Conservation (phyloP, 1,140 invertebrate species). For the Streblospio benedicti region DNA sequence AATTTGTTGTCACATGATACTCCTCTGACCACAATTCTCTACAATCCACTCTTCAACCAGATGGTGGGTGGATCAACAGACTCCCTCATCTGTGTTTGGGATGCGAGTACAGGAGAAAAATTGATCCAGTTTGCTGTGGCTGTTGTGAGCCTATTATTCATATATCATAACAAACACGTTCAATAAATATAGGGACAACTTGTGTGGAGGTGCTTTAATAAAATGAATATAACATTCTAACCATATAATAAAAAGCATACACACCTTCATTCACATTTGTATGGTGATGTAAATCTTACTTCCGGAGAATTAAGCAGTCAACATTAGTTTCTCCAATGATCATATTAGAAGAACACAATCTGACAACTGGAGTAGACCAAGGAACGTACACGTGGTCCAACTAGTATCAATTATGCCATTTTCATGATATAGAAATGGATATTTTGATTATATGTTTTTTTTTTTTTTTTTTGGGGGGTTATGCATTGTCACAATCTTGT, state of each 20-base stretch:
- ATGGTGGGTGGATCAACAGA: constrained; percentile 6
- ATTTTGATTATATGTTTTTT: not conserved
- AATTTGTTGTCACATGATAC: not conserved
- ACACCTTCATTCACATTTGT: no score
- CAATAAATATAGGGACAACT: no score
- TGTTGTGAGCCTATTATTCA: no score
- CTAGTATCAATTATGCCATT: not conserved
- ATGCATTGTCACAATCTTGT: not conserved
- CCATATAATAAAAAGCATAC: no score
- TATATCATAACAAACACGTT: no score
- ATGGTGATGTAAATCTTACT: no score
- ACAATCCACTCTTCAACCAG: constrained; percentile 18
- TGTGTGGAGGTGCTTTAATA: no score
- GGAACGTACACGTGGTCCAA: no score
- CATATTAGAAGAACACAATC: not conserved
- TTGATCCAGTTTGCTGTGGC: constrained; percentile 9
- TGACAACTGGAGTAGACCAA: constrained; percentile 47
- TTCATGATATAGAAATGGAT: not conserved
- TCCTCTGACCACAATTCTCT: constrained; percentile 8
- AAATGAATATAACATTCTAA: no score
- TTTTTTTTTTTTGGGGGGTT: not conserved
- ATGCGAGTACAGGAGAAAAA: constrained; percentile 6
- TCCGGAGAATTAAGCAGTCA: no score
- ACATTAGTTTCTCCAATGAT: no score
- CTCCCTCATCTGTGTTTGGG: constrained; percentile 7